These are phyloP conservation scores for Cyrtodaria siliqua DNA, from an alignment of 2,888 invertebrate genomes.

Conservation along the genomic window DNA sequence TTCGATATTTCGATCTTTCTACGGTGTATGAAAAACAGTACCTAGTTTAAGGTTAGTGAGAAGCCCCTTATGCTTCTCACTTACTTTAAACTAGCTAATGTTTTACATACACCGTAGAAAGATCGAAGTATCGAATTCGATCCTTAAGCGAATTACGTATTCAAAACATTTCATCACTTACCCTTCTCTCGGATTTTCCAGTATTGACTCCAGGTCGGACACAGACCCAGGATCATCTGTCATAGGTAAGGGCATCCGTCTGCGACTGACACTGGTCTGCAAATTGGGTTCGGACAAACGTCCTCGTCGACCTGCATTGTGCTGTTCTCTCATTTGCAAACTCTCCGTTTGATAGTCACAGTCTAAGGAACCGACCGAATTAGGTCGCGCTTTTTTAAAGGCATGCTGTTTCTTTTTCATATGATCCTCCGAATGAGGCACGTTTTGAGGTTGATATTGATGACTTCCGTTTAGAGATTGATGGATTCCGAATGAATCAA, in stretches of 20 bases:
- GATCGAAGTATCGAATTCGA: no score
- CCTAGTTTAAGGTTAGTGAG: no score
- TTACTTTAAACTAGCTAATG: no score
- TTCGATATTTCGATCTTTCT: no score
- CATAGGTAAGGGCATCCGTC: slow-evolving; percentile 56
- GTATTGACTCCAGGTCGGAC: slow-evolving; percentile 74
- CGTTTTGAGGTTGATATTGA: no score
- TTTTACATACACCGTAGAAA: no score
- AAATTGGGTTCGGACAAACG: slow-evolving; percentile 58
- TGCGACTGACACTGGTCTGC: slow-evolving; percentile 22
- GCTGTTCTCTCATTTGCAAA: slow-evolving; percentile 57
- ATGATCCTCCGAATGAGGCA: background rate
- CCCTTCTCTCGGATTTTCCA: slow-evolving; percentile 65
- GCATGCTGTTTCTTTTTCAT: slow-evolving; percentile 27
- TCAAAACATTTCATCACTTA: no score
- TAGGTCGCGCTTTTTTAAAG: slow-evolving; percentile 45
- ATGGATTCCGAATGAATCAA: no score
- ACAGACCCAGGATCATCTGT: slow-evolving; percentile 72
- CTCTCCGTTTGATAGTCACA: slow-evolving; percentile 61
- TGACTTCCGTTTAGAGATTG: no score
- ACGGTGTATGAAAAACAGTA: no score
- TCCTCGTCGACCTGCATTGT: background rate
- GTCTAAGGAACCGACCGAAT: slow-evolving; percentile 66
- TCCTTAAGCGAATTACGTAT: no score
- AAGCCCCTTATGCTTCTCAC: no score